A percentile compares a stretch with the other conserved stretches of the same genome.
These are phyloP conservation scores for Cotesia vestalis DNA, from an alignment of 1,140 invertebrate genomes.

Conservation along the genomic window DNA sequence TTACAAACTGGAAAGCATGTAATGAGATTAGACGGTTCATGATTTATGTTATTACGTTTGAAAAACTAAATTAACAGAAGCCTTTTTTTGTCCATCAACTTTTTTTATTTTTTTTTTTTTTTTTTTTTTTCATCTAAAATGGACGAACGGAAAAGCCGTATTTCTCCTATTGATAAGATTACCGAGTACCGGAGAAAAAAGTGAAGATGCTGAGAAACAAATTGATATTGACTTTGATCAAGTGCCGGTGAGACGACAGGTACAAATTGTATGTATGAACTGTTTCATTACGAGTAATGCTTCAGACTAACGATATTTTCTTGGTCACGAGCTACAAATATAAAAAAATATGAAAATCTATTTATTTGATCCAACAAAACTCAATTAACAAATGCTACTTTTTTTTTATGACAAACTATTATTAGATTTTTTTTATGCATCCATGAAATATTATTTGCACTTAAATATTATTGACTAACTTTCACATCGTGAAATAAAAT, in stretches of 20 bases:
- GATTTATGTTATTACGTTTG: too few species aligned
- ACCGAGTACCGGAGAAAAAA: neutral
- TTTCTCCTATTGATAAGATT: constrained; percentile 3
- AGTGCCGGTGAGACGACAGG: constrained; percentile 16
- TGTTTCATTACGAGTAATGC: neutral
- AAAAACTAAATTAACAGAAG: too few species aligned
- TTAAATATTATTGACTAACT: too few species aligned
- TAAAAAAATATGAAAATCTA: neutral
- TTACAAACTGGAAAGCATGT: constrained; percentile 2
- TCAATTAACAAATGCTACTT: too few species aligned
- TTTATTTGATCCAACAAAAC: neutral
- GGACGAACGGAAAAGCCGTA: neutral
- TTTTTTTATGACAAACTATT: too few species aligned
- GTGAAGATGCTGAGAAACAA: constrained; percentile 1
- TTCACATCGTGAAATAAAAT: too few species aligned
- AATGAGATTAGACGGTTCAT: constrained; percentile 21
- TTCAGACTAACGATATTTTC: neutral
- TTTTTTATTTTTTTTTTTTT: too few species aligned
- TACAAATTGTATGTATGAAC: constrained; percentile 17
- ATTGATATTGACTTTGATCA: constrained; percentile 26
- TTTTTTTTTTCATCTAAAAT: neutral
- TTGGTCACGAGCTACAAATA: neutral
- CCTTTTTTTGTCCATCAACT: too few species aligned
- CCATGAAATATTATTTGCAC: too few species aligned
- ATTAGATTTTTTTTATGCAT: too few species aligned